phyloP scores from a whole-genome alignment of 2,797 vertebrate genomes.

The Darevskia mixta region DNA sequence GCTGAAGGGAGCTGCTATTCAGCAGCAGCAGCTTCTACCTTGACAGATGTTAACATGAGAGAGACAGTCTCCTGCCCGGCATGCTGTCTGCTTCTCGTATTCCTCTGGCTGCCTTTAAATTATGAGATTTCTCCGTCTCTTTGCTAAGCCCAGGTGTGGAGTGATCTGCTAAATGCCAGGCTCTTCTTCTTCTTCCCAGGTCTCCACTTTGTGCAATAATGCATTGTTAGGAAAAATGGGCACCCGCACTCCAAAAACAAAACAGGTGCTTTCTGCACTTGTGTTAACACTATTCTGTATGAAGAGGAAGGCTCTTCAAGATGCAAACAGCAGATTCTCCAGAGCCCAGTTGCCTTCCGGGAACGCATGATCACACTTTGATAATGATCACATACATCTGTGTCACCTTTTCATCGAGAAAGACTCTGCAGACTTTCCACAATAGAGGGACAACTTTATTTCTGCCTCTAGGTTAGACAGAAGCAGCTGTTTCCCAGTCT shows the following conservation, averaged over 20 bases:
- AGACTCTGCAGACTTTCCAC: background rate
- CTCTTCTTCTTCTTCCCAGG: background rate
- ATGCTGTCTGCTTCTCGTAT: conserved; percentile 24
- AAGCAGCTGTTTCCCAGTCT: background rate
- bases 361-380: background rate
- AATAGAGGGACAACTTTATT: background rate
- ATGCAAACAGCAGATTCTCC: conserved; percentile 1
- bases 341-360: background rate
- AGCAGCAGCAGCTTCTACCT: conserved; percentile 17
- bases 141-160: background rate
- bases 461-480: background rate
- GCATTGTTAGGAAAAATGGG: background rate
- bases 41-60: conserved; percentile 63
- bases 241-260: conserved; percentile 1
- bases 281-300: background rate
- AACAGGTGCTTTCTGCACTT: background rate
- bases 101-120: background rate
- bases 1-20: conserved; percentile 46
- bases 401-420: conserved; percentile 37
- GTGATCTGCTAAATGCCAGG: background rate
- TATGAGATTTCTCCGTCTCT: background rate
- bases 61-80: conserved; percentile 44
- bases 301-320: background rate
- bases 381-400: background rate
- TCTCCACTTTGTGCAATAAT: conserved; percentile 7